A percentile compares a stretch with the other conserved stretches of the same genome.
Evolutionary conservation across 2,797 vertebrate genomes (phyloP).

Genomic region (Tragelaphus eurycerus): DNA sequence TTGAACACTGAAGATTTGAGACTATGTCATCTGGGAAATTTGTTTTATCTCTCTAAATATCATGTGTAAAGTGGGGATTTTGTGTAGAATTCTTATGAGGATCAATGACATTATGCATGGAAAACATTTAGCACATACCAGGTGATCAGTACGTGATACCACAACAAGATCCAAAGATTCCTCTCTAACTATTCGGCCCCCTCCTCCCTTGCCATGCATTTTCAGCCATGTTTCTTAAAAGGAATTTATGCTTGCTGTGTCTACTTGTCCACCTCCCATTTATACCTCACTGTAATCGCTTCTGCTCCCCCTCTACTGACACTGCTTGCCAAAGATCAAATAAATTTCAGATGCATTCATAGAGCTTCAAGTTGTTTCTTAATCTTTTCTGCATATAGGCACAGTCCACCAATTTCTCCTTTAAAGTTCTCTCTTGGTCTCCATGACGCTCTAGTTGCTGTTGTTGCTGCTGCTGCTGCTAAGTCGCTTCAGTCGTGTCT

Average conservation of each 20-base stretch:
- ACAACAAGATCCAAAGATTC: background rate
- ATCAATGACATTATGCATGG: background rate
- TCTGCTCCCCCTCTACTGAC: background rate
- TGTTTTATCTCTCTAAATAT: background rate
- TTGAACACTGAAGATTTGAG: background rate
- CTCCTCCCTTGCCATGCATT: background rate
- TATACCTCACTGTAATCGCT: background rate
- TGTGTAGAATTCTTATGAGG: background rate
- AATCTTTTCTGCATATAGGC: background rate
- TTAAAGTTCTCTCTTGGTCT: background rate
- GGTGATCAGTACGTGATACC: background rate
- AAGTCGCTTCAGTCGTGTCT: too few species aligned
- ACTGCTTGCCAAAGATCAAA: background rate
- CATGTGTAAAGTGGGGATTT: background rate
- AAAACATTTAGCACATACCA: background rate
- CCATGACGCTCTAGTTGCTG: background rate
- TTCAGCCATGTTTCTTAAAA: background rate
- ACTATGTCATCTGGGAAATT: background rate
- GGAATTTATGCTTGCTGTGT: background rate
- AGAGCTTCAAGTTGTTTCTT: background rate
- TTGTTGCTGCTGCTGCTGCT: too few species aligned
- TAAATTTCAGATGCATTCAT: background rate
- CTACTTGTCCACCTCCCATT: background rate
- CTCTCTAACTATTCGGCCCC: background rate
- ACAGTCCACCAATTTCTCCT: background rate